A percentile compares a stretch with the other conserved stretches of the same genome.
phyloP scores from a whole-genome alignment of 2,797 vertebrate genomes.

The Sebastiscus tertius region DNA sequence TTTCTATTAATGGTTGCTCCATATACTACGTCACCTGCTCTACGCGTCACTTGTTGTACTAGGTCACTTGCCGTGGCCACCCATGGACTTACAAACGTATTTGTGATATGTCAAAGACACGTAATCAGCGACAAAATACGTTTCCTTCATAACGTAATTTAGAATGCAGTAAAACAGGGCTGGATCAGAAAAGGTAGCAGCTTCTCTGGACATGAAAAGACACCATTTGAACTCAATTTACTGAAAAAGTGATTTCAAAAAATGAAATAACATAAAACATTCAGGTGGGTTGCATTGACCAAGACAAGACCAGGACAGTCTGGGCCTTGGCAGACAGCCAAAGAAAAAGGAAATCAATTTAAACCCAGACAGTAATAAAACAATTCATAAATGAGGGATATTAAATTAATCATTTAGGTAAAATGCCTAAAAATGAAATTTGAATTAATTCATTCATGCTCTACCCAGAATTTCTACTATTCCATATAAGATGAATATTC shows the following conservation, averaged over 20 bases:
- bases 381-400: not conserved
- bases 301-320: not conserved
- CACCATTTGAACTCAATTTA: not conserved
- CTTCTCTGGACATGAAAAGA: not conserved
- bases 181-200: not conserved
- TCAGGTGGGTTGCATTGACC: not conserved
- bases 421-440: not conserved
- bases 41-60: too few relatives aligned
- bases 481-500: not conserved
- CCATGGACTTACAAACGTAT: too few relatives aligned
- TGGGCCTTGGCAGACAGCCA: not conserved
- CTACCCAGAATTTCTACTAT: not conserved
- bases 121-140: too few relatives aligned
- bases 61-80: too few relatives aligned
- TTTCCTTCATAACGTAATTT: too few relatives aligned
- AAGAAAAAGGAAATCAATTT: not conserved
- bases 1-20: too few relatives aligned
- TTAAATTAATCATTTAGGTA: not conserved
- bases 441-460: not conserved
- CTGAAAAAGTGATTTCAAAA: not conserved
- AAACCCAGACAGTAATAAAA: not conserved
- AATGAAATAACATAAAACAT: not conserved
- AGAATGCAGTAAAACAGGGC: too few relatives aligned
- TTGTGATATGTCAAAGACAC: too few relatives aligned
- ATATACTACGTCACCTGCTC: too few relatives aligned